Conservation (phyloP, 2,113 vertebrate genomes). For the Mesitornis unicolor region DNA sequence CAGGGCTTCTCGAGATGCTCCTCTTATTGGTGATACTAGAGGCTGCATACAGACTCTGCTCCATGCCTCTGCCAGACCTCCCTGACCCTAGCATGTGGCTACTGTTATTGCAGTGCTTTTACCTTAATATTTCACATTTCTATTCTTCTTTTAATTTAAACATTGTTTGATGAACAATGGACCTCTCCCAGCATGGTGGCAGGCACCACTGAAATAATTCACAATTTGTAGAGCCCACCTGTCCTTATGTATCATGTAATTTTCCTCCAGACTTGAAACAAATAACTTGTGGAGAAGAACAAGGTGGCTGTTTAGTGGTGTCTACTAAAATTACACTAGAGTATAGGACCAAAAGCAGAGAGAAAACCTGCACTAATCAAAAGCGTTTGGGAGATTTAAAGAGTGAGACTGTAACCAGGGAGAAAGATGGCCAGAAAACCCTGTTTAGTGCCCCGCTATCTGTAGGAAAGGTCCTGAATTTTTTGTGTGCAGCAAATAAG, state of each 20-base stretch:
- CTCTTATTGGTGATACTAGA: neutral
- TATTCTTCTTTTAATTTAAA: neutral
- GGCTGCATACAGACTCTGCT: neutral
- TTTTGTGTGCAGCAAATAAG: neutral
- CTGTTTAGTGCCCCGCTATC: neutral
- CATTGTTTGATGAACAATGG: neutral
- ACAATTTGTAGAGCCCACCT: neutral
- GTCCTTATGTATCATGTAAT: neutral
- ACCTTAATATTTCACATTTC: neutral
- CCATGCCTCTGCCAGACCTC: neutral
- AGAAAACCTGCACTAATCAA: neutral
- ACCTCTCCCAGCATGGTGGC: neutral
- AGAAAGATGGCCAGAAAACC: neutral
- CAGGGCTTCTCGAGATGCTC: neutral
- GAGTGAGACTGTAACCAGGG: neutral
- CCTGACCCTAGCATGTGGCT: neutral
- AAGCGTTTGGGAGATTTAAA: neutral
- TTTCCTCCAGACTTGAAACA: neutral
- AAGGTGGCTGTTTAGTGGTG: neutral
- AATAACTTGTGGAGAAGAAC: neutral
- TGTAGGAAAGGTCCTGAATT: neutral
- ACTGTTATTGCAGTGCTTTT: neutral
- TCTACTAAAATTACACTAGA: neutral
- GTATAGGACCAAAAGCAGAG: neutral
- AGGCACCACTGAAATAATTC: neutral